Conservation (phyloP, 2,797 vertebrate species). For the Falco biarmicus region DNA sequence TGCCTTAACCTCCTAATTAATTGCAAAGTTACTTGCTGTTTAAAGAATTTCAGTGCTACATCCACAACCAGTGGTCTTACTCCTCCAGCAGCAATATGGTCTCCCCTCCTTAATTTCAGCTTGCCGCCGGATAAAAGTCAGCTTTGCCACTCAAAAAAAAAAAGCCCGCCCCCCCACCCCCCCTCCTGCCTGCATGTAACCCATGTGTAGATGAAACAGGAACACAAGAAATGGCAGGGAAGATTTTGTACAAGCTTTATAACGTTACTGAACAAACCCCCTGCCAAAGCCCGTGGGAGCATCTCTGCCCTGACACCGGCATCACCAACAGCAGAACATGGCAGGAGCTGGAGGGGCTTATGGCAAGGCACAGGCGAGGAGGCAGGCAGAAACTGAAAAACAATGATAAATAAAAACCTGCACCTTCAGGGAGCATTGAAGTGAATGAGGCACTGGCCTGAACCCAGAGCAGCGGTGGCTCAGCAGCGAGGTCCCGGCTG, state of each 20-base stretch:
- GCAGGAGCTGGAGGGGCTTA: background rate
- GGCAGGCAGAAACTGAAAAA: background rate
- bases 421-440: background rate
- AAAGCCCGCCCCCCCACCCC: background rate
- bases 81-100: background rate
- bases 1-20: background rate
- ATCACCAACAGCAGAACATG: fast-evolving
- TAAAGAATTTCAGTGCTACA: background rate
- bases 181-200: background rate
- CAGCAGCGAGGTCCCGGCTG: fast-evolving
- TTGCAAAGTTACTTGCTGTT: background rate
- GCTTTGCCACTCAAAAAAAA: background rate
- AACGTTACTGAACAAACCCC: fast-evolving
- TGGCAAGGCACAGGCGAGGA: fast-evolving
- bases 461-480: background rate
- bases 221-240: background rate
- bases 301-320: background rate
- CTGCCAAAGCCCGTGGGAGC: fast-evolving
- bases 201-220: fast-evolving
- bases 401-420: background rate
- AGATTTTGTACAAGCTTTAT: background rate
- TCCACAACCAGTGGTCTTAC: background rate
- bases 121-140: background rate
- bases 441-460: background rate
- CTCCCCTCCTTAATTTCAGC: background rate